These are phyloP conservation scores for Pheosia gnoma DNA, from an alignment of 2,888 invertebrate species.

Conservation along the genomic window DNA sequence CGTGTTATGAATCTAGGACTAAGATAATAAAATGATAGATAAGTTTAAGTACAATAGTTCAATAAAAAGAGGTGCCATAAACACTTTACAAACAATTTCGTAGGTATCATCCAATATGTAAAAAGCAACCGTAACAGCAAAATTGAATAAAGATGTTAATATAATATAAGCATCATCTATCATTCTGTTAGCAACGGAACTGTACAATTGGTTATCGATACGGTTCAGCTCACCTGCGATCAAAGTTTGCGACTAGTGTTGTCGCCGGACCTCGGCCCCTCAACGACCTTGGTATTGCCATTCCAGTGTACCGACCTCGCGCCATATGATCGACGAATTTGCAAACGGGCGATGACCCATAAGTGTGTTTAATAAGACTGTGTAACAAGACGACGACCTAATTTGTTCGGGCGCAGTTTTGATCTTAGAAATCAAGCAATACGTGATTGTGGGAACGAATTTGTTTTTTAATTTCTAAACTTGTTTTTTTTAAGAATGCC, in stretches of 20 bases:
- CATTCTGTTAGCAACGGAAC: too few relatives aligned
- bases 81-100: too few relatives aligned
- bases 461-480: constrained; percentile 8
- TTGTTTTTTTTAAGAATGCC: constrained; percentile 8
- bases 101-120: too few relatives aligned
- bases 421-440: constrained; percentile 18
- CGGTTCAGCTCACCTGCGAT: too few relatives aligned
- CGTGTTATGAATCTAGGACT: too few relatives aligned
- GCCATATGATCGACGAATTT: constrained; percentile 68
- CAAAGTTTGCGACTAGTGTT: not conserved
- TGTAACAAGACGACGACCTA: constrained; percentile 64
- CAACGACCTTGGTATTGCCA: constrained; percentile 68
- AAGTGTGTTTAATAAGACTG: constrained; percentile 61
- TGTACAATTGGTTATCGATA: too few relatives aligned
- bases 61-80: too few relatives aligned
- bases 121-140: too few relatives aligned
- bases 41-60: too few relatives aligned
- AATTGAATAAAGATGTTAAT: too few relatives aligned
- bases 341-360: constrained; percentile 69
- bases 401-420: constrained; percentile 47
- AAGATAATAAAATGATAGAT: too few relatives aligned
- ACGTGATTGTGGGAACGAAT: constrained; percentile 13
- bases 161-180: too few relatives aligned
- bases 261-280: constrained; percentile 31
- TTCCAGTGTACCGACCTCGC: constrained; percentile 69